Percentiles rank a stretch among this genome's conserved stretches.
phyloP scores from a whole-genome alignment of 2,888 invertebrate genomes.

The Mellilla xanthometata region DNA sequence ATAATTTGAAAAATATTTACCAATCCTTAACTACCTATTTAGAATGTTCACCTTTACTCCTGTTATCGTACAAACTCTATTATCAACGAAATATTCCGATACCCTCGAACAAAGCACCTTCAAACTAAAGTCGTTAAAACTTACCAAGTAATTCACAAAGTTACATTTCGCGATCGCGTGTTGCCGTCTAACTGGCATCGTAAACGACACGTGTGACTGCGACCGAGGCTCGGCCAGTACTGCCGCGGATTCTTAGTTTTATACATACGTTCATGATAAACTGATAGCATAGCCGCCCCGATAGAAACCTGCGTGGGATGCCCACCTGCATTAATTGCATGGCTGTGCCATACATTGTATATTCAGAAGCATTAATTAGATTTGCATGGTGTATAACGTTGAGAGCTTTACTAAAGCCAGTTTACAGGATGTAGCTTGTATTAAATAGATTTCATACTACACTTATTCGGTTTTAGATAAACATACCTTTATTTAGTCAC shows the following conservation, averaged over 20 bases:
- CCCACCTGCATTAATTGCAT: constrained; percentile 18
- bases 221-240: constrained; percentile 40
- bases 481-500: too few species aligned
- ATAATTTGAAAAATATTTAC: too few species aligned
- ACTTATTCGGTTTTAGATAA: too few species aligned
- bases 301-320: constrained; percentile 5
- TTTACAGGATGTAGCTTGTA: too few species aligned
- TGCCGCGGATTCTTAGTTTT: constrained; percentile 19
- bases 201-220: constrained; percentile 42
- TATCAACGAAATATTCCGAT: neutral
- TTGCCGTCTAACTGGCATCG: neutral
- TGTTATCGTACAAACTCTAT: neutral
- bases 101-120: too few species aligned
- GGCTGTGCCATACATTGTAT: neutral
- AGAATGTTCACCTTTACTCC: neutral
- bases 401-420: too few species aligned
- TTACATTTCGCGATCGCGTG: constrained; percentile 37
- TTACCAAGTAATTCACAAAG: constrained; percentile 40
- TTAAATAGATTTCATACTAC: too few species aligned
- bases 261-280: constrained; percentile 28
- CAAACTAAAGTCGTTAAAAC: constrained; percentile 20
- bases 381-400: neutral
- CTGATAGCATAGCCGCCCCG: constrained; percentile 27
- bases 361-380: neutral
- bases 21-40: too few species aligned